Conservation (phyloP, 2,797 vertebrate species). For the Myotis planiceps region DNA sequence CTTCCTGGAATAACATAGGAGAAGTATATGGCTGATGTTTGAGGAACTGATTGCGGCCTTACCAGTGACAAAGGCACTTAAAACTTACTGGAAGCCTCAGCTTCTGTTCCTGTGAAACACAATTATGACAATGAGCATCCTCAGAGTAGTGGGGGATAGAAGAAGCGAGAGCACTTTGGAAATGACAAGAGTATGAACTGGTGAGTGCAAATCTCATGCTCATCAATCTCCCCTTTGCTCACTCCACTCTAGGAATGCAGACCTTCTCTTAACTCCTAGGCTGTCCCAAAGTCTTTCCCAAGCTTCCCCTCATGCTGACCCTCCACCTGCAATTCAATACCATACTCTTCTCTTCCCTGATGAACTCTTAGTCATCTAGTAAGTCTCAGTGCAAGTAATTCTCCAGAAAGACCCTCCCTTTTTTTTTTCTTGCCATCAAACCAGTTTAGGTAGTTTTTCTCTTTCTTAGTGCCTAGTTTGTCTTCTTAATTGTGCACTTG, state of each 20-base stretch:
- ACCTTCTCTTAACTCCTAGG: background rate
- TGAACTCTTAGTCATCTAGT: background rate
- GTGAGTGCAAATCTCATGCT: background rate
- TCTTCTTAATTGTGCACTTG: background rate
- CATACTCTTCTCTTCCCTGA: background rate
- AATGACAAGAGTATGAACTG: background rate
- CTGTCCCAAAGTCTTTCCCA: background rate
- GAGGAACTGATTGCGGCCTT: background rate
- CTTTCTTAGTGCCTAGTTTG: background rate
- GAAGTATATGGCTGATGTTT: background rate
- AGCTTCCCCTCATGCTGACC: background rate
- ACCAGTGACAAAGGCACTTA: background rate
- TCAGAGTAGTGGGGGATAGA: background rate
- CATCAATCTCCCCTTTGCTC: background rate
- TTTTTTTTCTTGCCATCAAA: background rate
- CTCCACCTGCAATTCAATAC: background rate
- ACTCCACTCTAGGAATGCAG: background rate
- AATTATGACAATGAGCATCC: background rate
- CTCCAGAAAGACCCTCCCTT: background rate
- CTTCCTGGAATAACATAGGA: constrained; percentile 10
- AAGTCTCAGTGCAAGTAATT: background rate
- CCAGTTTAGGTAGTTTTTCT: background rate
- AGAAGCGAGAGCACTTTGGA: background rate
- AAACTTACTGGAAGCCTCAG: background rate
- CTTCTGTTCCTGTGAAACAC: background rate